Percentiles rank a stretch among this genome's conserved stretches.
Evolutionary conservation across 2,888 invertebrate genomes (phyloP).

Genomic region (Neria commutata): DNA sequence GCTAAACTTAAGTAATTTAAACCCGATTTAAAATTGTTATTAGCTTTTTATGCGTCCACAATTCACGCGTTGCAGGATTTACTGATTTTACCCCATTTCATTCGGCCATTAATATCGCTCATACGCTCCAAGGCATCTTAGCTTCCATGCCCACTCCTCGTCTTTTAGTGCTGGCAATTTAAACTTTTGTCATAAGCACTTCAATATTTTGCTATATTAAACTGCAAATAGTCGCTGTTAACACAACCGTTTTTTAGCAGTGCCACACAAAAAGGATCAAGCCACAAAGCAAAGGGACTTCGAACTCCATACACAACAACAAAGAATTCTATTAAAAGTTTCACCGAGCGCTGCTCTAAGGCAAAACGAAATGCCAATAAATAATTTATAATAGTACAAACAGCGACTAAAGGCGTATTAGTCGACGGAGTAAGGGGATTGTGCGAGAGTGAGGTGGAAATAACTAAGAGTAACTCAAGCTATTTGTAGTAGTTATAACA

Average conservation of each 20-base stretch:
- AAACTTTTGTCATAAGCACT: background rate
- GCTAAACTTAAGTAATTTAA: too few species aligned
- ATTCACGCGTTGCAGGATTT: too few species aligned
- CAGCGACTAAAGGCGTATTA: background rate
- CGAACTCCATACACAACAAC: constrained; percentile 16
- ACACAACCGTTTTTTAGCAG: too few species aligned
- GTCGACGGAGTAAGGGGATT: too few species aligned
- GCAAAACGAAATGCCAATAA: background rate
- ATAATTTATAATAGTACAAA: background rate
- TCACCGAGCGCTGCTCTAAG: constrained; percentile 17
- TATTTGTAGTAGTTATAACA: too few species aligned
- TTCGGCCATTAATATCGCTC: background rate
- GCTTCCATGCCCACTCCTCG: too few species aligned
- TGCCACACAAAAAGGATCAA: background rate
- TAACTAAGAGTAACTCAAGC: too few species aligned
- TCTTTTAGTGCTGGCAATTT: too few species aligned
- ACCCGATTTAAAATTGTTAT: too few species aligned
- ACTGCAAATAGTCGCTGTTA: too few species aligned
- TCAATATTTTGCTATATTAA: background rate
- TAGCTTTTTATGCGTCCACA: too few species aligned
- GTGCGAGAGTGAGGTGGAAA: too few species aligned
- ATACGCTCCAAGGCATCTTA: background rate
- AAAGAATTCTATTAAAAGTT: constrained; percentile 50
- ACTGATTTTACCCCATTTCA: background rate
- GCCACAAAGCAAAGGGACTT: background rate